A percentile compares a stretch with the other conserved stretches of the same genome.
These are phyloP conservation scores for Philonicus albiceps DNA, from an alignment of 2,888 invertebrate genomes.

Conservation along the genomic window DNA sequence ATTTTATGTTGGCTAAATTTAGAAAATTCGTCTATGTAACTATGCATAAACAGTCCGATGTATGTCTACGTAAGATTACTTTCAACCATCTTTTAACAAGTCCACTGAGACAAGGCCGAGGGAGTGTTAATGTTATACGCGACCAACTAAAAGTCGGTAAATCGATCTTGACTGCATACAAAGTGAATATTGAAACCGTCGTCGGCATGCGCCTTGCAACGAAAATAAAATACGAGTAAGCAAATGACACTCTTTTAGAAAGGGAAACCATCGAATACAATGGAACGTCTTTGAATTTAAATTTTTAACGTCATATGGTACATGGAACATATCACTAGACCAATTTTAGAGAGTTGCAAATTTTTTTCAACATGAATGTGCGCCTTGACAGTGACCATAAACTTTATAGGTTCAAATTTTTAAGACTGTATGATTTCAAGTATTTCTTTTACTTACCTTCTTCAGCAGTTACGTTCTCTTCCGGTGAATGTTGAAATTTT, in stretches of 20 bases:
- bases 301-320: not conserved
- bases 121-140: not conserved
- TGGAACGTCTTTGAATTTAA: slow-evolving; percentile 10
- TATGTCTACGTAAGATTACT: not conserved
- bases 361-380: not conserved
- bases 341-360: not conserved
- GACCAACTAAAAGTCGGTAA: not conserved
- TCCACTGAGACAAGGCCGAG: slow-evolving; percentile 7
- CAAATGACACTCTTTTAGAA: slow-evolving; percentile 3
- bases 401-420: not conserved
- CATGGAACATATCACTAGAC: not conserved
- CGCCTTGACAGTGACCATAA: slow-evolving; percentile 20
- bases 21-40: not conserved
- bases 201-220: not conserved
- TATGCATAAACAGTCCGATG: not conserved
- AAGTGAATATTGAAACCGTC: not conserved
- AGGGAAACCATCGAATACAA: not conserved
- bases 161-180: not conserved
- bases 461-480: not conserved
- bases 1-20: not conserved
- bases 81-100: not conserved
- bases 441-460: not conserved
- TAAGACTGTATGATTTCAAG: not conserved
- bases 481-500: not conserved
- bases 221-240: not conserved